Conservation (phyloP, 2,888 invertebrate species). For the Drosophila barbarae region DNA sequence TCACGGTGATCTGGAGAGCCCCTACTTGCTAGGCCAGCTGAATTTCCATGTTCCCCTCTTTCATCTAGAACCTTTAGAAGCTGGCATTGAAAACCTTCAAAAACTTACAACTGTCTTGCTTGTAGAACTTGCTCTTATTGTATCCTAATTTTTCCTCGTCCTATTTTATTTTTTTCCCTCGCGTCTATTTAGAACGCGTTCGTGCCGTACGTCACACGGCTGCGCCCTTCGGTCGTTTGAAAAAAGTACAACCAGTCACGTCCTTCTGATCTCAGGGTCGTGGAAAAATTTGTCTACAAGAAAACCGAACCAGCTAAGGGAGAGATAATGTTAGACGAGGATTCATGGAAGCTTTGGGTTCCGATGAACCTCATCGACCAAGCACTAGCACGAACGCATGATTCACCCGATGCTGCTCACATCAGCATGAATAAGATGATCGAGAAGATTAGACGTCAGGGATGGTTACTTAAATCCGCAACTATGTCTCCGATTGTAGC, state of each 20-base stretch:
- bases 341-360: neutral
- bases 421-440: neutral
- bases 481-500: neutral
- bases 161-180: too few relatives aligned
- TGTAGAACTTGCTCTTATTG: too few relatives aligned
- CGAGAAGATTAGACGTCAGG: neutral
- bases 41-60: too few relatives aligned
- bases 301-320: neutral
- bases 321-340: neutral
- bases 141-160: too few relatives aligned
- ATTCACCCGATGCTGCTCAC: neutral
- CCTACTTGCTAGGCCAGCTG: too few relatives aligned
- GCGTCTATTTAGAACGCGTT: too few relatives aligned
- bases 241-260: neutral
- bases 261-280: conserved; percentile 1
- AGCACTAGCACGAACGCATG: neutral
- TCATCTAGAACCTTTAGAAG: too few relatives aligned
- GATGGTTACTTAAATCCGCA: neutral
- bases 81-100: too few relatives aligned
- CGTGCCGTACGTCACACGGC: too few relatives aligned
- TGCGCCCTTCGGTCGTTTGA: too few relatives aligned
- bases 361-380: neutral
- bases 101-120: too few relatives aligned
- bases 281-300: neutral
- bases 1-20: too few relatives aligned